A percentile compares a stretch with the other conserved stretches of the same genome.
Conservation (phyloP, 2,888 invertebrate species). For the Mythimna impura region DNA sequence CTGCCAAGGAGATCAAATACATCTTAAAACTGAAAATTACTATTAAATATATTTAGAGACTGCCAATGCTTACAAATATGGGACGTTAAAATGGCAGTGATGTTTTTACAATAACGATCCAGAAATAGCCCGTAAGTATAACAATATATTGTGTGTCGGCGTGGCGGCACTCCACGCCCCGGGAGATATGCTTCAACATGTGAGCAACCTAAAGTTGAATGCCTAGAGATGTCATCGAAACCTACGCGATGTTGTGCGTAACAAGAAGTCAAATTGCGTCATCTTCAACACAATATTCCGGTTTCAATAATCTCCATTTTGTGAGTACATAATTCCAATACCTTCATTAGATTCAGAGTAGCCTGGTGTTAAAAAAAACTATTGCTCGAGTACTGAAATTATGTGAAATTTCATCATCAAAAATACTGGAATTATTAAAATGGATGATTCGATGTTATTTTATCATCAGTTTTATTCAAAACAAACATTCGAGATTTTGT, state of each 20-base stretch:
- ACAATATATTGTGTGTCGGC: slow-evolving; percentile 35
- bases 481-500: slow-evolving; percentile 44
- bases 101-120: slow-evolving; percentile 44
- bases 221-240: slow-evolving; percentile 34
- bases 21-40: slow-evolving; percentile 41
- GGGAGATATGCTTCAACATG: slow-evolving; percentile 14
- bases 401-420: slow-evolving; percentile 29
- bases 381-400: slow-evolving; percentile 22
- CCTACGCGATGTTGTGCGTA: slow-evolving; percentile 1
- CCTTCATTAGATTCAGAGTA: slow-evolving; percentile 10
- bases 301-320: slow-evolving; percentile 27
- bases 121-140: slow-evolving; percentile 61
- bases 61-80: slow-evolving; percentile 59
- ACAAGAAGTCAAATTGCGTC: neutral
- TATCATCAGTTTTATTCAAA: slow-evolving; percentile 45
- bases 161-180: slow-evolving; percentile 8
- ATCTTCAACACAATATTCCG: slow-evolving; percentile 1
- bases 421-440: neutral
- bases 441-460: slow-evolving; percentile 11
- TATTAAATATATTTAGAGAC: slow-evolving; percentile 41
- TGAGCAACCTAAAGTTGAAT: slow-evolving; percentile 11
- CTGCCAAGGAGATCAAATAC: slow-evolving; percentile 61
- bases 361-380: slow-evolving; percentile 15
- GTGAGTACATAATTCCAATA: slow-evolving; percentile 36
- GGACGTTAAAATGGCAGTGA: slow-evolving; percentile 65